Base-by-base conservation (phyloP, 1,140 invertebrate genomes). In the Pseudomyrmex concolor region DNA sequence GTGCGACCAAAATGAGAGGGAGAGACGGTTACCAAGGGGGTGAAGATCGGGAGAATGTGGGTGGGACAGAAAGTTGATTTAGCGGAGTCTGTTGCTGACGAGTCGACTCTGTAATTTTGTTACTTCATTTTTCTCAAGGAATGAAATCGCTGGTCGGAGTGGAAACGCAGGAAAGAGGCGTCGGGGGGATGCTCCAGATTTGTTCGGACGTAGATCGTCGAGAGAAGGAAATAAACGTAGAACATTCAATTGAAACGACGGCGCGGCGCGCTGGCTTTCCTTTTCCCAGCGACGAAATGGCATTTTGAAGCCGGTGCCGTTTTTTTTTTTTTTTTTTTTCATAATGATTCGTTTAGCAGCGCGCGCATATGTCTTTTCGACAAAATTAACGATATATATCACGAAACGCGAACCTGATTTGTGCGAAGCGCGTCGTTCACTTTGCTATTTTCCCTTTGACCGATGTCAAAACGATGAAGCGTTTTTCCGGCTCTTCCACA, bases 41-140 rank as follows among this genome's bases (percentile, higher is more conserved):
- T 66, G 55, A 15, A 57, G 8, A 54, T 43, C 34, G 48, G 34
- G 55, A 60, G 62, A 78, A 85, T 82, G 55, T 63, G 54, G 51
- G 59, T 66, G 68, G 76, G 54, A 76, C 70, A 63, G 80, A 51
- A 60, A 78, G 82, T 87, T 86, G 89, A 89, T 89, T 88, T 89
- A 86, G 80, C 74, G 43, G 76, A 82, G 86, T 84, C 88, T 89
- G 89, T 83, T 88, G 72, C 84, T 89, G 90, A 89, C 88, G 90
- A 90, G 82, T 78, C 90, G 84, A 85, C 86, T 90, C 85, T 89
- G 86, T 91, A 91, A 91, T 91, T 90, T 88, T 76, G 90, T 91
- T 90, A 91, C 83, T 85, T 86, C 84, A 74, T 87, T 90, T 84
- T 87, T 74, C 59, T 76, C 82, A 60, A 84, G 84, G 34, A 54